Base-by-base conservation (phyloP, 2,888 invertebrate species). In the Phytoseiulus persimilis region DNA sequence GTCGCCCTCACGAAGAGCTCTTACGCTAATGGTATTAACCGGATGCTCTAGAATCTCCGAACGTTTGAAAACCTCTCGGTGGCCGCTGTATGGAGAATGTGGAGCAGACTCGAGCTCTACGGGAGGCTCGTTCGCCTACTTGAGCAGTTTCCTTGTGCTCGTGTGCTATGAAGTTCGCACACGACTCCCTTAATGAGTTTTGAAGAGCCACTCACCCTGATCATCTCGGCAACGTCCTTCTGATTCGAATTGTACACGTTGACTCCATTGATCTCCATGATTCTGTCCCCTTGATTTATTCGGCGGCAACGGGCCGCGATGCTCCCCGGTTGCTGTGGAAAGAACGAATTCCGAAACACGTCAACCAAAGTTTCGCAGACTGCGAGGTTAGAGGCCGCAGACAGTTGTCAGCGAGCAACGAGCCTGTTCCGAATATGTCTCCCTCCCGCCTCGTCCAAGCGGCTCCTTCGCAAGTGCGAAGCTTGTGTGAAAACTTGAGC, bases 191-290 rank as follows among this genome's bases (percentile, higher is more conserved):
- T 2, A 89, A 89, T 32, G 18, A 89, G 31, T 39, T 33, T 31
- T 32, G 31, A 83, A 89, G 83, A 32, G 11, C 14, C 14, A n/a
- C 90, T 90, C 65, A 91, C 91, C 91, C 91, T 90, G 65, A 92
- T 90, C 83, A 91, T 91, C 33, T 91, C 90, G 11, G 91, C 91
- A 31, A 92, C 91, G 90, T 92, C 91, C 83, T 91, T 91, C 89
- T 92, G 92, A 90, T 91, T 91, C 83, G 91, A 91, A 84, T 91
- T 91, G 28, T 91, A 89, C 28, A 92, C 91, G 89, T 91, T 91
- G 84, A 91, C 91, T 3, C 92, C 92, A 90, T 92, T 92, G 83
- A 92, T 91, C 90, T 92, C 92, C 83, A 92, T 90, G 31, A 92
- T 91, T 87, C 91, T 91, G 90, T 92, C 92, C 0, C 92, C 92